Evolutionary conservation across 1,140 invertebrate genomes (phyloP).

Genomic region (Euura lappo): DNA sequence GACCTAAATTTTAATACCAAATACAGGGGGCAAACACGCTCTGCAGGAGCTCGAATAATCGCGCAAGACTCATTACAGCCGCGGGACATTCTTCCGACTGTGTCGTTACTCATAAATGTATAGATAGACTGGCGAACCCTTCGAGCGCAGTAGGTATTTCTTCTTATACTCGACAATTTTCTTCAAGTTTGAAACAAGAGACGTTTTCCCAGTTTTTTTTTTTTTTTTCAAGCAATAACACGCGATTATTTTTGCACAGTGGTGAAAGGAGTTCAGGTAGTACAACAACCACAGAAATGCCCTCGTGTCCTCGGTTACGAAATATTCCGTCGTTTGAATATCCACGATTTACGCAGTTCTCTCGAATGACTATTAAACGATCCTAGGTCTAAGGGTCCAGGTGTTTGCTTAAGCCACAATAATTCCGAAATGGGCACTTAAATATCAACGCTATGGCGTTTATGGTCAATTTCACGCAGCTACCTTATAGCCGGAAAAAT

Average conservation of each 20-base stretch:
- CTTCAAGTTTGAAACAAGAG: background rate
- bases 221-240: background rate
- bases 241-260: background rate
- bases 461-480: background rate
- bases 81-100: background rate
- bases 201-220: background rate
- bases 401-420: background rate
- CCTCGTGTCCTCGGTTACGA: background rate
- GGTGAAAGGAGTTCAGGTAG: background rate
- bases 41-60: background rate
- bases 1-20: slow-evolving; percentile 5
- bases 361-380: too few species aligned
- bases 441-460: background rate
- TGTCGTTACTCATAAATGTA: background rate
- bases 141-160: background rate
- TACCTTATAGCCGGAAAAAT: background rate
- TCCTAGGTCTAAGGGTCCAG: background rate
- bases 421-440: background rate
- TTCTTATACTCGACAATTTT: background rate
- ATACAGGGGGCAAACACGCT: background rate
- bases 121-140: background rate
- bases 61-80: background rate
- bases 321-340: background rate
- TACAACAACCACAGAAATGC: background rate
- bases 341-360: too few species aligned